These are phyloP conservation scores for Stichopus chloronotus DNA, from an alignment of 35 echinoderm and acorn worm genomes.

Conservation along the genomic window DNA sequence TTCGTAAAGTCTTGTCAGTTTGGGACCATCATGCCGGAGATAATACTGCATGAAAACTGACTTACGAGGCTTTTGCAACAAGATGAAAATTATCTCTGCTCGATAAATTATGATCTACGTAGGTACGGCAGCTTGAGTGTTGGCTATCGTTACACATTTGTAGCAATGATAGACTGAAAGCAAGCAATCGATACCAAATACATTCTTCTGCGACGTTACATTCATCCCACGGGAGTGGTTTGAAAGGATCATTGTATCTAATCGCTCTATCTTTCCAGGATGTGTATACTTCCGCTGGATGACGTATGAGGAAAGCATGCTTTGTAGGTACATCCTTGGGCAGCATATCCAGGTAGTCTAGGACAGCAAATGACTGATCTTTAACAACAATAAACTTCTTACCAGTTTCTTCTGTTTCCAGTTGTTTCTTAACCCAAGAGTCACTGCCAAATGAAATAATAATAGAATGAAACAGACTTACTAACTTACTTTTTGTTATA, in stretches of 20 bases:
- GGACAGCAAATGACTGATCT: conserved; percentile 2
- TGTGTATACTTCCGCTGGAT: neutral
- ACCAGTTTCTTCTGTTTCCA: conserved; percentile 11
- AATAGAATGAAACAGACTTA: neutral
- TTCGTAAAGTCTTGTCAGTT: too few relatives aligned
- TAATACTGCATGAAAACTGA: too few relatives aligned
- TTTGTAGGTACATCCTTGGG: conserved; percentile 4
- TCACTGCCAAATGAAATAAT: neutral
- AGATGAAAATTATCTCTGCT: too few relatives aligned
- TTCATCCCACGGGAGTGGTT: neutral
- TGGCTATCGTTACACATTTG: too few relatives aligned
- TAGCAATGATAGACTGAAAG: too few relatives aligned
- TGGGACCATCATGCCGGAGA: too few relatives aligned
- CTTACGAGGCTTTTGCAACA: too few relatives aligned
- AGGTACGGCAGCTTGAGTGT: too few relatives aligned
- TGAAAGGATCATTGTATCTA: too few relatives aligned
- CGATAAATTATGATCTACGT: too few relatives aligned
- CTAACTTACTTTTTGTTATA: too few relatives aligned
- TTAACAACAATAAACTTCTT: conserved; percentile 46
- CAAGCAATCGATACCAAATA: neutral
- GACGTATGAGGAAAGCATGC: neutral
- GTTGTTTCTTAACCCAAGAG: conserved; percentile 32
- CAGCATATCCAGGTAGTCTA: neutral
- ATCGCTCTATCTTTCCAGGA: neutral
- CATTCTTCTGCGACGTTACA: neutral